These are phyloP conservation scores for Triplophysa siluroides DNA, from an alignment of 2,113 vertebrate species.

Conservation along the genomic window DNA sequence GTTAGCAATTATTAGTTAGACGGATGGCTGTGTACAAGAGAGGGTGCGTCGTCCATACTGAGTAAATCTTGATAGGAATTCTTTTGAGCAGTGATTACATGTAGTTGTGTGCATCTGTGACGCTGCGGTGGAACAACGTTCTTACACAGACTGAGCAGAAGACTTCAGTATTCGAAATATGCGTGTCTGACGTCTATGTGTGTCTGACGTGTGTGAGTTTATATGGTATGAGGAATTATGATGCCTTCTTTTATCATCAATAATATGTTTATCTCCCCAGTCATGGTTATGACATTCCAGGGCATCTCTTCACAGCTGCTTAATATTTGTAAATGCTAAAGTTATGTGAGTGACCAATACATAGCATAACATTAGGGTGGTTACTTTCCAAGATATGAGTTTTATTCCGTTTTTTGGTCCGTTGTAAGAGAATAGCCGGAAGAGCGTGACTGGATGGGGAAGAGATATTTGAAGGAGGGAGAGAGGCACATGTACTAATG, in stretches of 20 bases:
- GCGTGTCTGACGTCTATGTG: slow-evolving; percentile 26
- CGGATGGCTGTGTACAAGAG: slow-evolving; percentile 12
- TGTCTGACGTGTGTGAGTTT: slow-evolving; percentile 45
- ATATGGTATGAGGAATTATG: slow-evolving; percentile 27
- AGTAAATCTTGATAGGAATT: slow-evolving; percentile 30
- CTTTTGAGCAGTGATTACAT: slow-evolving; percentile 1
- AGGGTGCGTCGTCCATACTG: not conserved
- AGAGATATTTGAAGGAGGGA: slow-evolving; percentile 54
- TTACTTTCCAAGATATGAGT: not conserved
- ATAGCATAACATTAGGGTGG: not conserved
- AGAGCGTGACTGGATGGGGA: slow-evolving; percentile 57
- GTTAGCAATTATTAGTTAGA: slow-evolving; percentile 4
- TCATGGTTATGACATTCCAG: slow-evolving; percentile 42
- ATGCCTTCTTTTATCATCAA: slow-evolving; percentile 33
- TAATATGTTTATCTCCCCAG: slow-evolving; percentile 37
- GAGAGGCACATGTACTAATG: slow-evolving; percentile 66
- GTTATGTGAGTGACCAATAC: slow-evolving; percentile 12
- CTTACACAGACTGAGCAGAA: slow-evolving; percentile 25
- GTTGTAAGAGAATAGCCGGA: slow-evolving; percentile 26
- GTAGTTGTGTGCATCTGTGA: slow-evolving; percentile 3
- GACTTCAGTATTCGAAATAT: slow-evolving; percentile 28
- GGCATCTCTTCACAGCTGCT: not conserved
- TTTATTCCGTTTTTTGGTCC: not conserved
- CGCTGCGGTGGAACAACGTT: slow-evolving; percentile 14
- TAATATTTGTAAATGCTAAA: slow-evolving; percentile 35